phyloP scores from a whole-genome alignment of 2,888 invertebrate genomes.

The Lycia hirtaria region DNA sequence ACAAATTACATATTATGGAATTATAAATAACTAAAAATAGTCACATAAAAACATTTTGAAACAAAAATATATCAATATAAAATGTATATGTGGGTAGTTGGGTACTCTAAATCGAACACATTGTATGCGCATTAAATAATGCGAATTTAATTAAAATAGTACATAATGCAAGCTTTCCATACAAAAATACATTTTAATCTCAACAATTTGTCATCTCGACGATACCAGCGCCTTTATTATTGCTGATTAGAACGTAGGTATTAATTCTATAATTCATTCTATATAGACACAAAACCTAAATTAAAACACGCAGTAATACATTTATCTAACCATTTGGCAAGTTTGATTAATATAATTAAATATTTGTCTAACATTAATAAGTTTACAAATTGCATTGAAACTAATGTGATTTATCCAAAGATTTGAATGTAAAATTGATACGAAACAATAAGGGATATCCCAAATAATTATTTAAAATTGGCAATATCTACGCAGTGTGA shows the following conservation, averaged over 20 bases:
- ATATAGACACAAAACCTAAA: conserved; percentile 24
- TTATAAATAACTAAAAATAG: background rate
- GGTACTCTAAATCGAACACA: conserved; percentile 28
- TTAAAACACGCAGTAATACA: conserved; percentile 6
- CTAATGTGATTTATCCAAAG: background rate
- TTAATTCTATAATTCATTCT: conserved; percentile 5
- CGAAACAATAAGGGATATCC: no score
- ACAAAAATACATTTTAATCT: conserved; percentile 42
- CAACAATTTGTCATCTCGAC: conserved; percentile 43
- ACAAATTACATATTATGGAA: no score
- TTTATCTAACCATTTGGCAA: conserved; percentile 18
- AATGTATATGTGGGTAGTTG: background rate
- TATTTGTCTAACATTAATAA: background rate
- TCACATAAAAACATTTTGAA: conserved; percentile 13
- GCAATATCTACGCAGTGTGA: no score
- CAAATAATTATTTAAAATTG: no score
- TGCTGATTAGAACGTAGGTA: conserved; percentile 41
- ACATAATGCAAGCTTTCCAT: conserved; percentile 40
- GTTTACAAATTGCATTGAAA: no score
- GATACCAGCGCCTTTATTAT: conserved; percentile 55
- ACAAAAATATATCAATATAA: background rate
- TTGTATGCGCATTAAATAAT: conserved; percentile 28
- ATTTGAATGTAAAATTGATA: no score
- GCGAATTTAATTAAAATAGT: conserved; percentile 29
- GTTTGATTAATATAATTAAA: conserved; percentile 1